Evolutionary conservation across 37 sponge, comb jelly and placozoan species (phyloP).

Genomic region (Beroe ovata): DNA sequence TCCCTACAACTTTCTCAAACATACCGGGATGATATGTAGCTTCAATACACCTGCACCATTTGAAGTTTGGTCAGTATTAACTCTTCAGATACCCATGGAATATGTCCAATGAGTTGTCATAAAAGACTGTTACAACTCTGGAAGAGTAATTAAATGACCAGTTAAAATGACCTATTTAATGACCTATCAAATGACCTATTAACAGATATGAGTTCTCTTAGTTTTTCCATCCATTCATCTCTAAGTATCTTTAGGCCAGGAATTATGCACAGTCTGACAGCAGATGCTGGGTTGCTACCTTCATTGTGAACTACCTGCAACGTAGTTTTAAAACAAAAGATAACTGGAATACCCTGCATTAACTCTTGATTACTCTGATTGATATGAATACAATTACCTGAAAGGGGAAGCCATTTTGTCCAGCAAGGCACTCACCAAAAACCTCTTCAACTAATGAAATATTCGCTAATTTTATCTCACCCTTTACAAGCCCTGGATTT

Average conservation of each 20-base stretch:
- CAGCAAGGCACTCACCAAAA: neutral
- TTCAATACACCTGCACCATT: slow-evolving; percentile 60
- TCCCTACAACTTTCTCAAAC: slow-evolving; percentile 1
- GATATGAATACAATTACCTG: too few relatives aligned
- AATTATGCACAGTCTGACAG: slow-evolving; percentile 12
- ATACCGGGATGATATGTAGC: slow-evolving; percentile 44
- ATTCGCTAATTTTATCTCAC: slow-evolving; percentile 22
- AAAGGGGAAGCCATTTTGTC: slow-evolving; percentile 50
- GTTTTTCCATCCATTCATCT: slow-evolving; percentile 45
- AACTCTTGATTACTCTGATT: too few relatives aligned
- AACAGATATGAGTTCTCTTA: neutral
- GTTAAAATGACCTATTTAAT: too few relatives aligned
- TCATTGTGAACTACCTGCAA: slow-evolving; percentile 54
- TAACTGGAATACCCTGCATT: too few relatives aligned
- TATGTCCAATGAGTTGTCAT: too few relatives aligned
- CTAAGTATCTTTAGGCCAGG: slow-evolving; percentile 18
- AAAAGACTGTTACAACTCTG: too few relatives aligned
- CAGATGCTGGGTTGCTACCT: neutral
- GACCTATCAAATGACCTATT: too few relatives aligned
- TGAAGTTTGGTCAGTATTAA: too few relatives aligned
- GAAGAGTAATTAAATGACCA: too few relatives aligned
- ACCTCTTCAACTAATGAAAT: slow-evolving; percentile 48
- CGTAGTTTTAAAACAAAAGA: too few relatives aligned
- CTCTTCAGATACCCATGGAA: too few relatives aligned
- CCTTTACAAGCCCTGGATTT: slow-evolving; percentile 19